Evolutionary conservation across 2,113 vertebrate genomes (phyloP).

Genomic region (Tupaia chinensis): DNA sequence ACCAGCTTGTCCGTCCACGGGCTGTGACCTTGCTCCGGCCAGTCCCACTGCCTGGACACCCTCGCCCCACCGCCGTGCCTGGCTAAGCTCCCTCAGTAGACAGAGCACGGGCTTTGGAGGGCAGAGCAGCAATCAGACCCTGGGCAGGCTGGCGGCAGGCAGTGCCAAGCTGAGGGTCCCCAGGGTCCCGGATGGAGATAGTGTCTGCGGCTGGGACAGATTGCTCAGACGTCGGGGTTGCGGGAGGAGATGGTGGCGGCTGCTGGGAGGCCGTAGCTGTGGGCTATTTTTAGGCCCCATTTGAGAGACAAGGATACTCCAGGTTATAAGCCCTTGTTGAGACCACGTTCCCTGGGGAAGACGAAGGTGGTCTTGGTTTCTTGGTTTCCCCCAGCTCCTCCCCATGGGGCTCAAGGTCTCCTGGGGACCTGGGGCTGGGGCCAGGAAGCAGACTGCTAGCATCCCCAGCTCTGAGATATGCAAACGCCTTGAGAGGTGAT

Average conservation of each 20-base stretch:
- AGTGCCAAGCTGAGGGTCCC: not conserved
- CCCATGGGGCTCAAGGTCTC: not conserved
- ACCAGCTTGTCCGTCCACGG: not conserved
- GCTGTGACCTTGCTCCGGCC: not conserved
- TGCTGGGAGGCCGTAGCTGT: slow-evolving; percentile 63
- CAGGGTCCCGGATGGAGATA: not conserved
- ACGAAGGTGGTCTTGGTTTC: not conserved
- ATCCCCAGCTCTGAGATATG: not conserved
- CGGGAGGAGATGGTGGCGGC: slow-evolving; percentile 22
- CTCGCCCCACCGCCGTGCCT: not conserved
- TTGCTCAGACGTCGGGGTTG: slow-evolving; percentile 39
- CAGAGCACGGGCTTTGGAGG: not conserved
- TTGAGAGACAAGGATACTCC: slow-evolving; percentile 67
- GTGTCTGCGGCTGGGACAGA: not conserved
- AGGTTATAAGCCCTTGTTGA: slow-evolving; percentile 58
- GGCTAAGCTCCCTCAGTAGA: not conserved
- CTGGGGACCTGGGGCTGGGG: not conserved
- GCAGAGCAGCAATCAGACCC: not conserved
- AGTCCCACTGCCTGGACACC: not conserved
- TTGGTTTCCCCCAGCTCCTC: too few relatives aligned
- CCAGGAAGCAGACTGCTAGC: not conserved
- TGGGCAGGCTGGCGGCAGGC: not conserved
- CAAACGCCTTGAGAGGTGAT: slow-evolving; percentile 37
- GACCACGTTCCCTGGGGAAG: not conserved
- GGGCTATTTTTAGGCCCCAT: slow-evolving; percentile 77